These are phyloP conservation scores for Coremacera marginata DNA, from an alignment of 2,888 invertebrate genomes.

Conservation along the genomic window DNA sequence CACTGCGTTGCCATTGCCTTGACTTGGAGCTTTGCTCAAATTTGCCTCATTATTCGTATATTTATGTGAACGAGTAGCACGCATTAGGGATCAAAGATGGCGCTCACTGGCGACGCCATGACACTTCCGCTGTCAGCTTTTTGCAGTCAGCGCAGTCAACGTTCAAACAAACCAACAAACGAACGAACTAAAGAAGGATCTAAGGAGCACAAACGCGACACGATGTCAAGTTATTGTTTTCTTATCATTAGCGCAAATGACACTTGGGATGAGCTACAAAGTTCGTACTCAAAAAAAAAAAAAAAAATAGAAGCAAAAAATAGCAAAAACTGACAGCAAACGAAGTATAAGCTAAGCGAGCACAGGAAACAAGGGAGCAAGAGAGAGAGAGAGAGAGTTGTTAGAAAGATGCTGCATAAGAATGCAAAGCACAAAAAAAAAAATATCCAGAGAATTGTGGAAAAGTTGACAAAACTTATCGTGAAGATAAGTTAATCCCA, in stretches of 20 bases:
- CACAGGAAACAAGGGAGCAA: not conserved
- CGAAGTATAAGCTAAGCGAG: not conserved
- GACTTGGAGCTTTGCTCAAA: not conserved
- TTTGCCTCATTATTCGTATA: conserved; percentile 21
- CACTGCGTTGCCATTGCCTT: too few relatives aligned
- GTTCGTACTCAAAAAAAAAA: not conserved
- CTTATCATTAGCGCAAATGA: conserved; percentile 20
- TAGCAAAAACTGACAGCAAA: not conserved
- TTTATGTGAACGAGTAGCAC: conserved; percentile 14
- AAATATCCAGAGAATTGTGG: conserved; percentile 15
- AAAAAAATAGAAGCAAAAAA: not conserved
- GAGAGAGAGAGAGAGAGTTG: not conserved
- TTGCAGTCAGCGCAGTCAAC: too few relatives aligned
- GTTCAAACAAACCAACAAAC: too few relatives aligned
- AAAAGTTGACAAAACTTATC: not conserved
- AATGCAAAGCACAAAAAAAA: not conserved
- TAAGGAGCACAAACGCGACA: not conserved
- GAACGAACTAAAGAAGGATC: too few relatives aligned
- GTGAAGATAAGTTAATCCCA: conserved; percentile 3
- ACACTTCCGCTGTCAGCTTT: not conserved
- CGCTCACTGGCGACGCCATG: not conserved
- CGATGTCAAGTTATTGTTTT: conserved; percentile 33
- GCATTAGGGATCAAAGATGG: conserved; percentile 17
- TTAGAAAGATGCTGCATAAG: not conserved
- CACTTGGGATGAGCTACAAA: conserved; percentile 1